phyloP scores from a whole-genome alignment of 1,140 invertebrate species.

The Lucilia sericata region DNA sequence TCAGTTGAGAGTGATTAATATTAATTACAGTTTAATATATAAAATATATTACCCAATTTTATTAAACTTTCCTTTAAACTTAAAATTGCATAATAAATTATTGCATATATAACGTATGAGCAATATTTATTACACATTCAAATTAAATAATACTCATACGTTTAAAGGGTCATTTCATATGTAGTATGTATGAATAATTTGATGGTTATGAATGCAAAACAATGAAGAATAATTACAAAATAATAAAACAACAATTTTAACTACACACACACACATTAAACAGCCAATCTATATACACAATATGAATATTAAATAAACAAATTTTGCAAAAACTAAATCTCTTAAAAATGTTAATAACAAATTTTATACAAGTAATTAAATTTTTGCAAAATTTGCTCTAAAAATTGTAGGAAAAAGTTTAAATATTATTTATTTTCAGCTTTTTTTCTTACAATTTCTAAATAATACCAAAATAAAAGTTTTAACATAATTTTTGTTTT shows the following conservation, averaged over 20 bases:
- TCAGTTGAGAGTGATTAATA: too few relatives aligned
- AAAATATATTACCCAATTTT: too few relatives aligned
- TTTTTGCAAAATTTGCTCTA: too few relatives aligned
- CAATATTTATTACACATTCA: neutral
- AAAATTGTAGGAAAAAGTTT: too few relatives aligned
- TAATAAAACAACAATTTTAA: neutral
- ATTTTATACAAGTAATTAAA: too few relatives aligned
- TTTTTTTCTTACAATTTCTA: too few relatives aligned
- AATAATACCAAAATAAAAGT: neutral
- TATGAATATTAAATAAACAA: slow-evolving; percentile 44
- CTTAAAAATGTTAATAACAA: too few relatives aligned
- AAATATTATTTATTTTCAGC: too few relatives aligned
- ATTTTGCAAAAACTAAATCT: too few relatives aligned
- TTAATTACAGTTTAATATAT: too few relatives aligned
- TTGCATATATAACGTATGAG: neutral
- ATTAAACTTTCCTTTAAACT: too few relatives aligned
- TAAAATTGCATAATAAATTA: too few relatives aligned
- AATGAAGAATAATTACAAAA: neutral
- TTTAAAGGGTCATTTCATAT: neutral
- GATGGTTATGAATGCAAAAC: neutral
- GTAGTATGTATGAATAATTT: neutral
- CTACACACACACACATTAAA: neutral
- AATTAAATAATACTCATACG: slow-evolving; percentile 13
- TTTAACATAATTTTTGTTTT: neutral
- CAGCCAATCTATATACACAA: neutral